phyloP scores from a whole-genome alignment of 1,140 invertebrate species.

The Aphis craccivora region DNA sequence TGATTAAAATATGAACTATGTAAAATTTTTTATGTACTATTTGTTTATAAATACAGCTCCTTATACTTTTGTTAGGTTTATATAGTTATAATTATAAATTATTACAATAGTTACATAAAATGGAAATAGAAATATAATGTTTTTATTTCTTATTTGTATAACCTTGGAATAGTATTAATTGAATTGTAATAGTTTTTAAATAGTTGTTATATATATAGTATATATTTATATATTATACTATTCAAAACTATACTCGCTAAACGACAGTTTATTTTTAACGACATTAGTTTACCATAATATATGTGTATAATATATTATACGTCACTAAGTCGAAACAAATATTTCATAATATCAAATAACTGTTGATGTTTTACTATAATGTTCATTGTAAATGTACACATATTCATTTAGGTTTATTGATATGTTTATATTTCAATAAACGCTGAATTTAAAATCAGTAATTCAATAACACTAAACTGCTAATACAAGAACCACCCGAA shows the following conservation, averaged over 20 bases:
- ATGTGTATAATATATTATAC: not conserved
- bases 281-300: not conserved
- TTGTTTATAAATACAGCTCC: no score
- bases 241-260: not conserved
- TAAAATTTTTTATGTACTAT: no score
- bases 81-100: not conserved
- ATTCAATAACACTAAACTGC: not conserved
- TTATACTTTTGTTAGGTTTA: not conserved
- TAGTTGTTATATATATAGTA: not conserved
- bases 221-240: not conserved
- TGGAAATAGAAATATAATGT: not conserved
- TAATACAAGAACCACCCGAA: not conserved
- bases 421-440: not conserved
- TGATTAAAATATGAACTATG: not conserved
- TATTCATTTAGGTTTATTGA: not conserved
- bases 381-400: not conserved
- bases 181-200: not conserved
- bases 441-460: not conserved
- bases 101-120: not conserved
- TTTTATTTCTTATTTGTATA: not conserved
- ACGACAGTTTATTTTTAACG: not conserved
- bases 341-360: not conserved
- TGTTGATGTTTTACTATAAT: slow-evolving; percentile 6
- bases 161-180: not conserved
- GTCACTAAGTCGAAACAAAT: slow-evolving; percentile 8